Conservation (phyloP, 2,797 vertebrate genomes). For the Muscicapa comitata region DNA sequence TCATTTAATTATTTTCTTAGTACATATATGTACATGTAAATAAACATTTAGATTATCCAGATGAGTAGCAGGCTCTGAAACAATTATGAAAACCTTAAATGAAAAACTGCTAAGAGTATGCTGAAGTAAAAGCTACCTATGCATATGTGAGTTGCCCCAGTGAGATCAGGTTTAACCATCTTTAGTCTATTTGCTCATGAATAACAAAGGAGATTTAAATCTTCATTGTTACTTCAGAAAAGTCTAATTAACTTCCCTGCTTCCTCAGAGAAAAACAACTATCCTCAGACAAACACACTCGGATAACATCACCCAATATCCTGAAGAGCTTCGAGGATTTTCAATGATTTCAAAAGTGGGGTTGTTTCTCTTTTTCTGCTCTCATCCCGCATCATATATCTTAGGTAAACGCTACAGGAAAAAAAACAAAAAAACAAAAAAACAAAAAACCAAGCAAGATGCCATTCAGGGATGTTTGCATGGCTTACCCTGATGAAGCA, state of each 20-base stretch:
- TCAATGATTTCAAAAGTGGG: background rate
- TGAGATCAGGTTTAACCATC: background rate
- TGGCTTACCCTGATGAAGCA: background rate
- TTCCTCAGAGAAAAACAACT: slow-evolving; percentile 29
- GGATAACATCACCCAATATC: slow-evolving; percentile 51
- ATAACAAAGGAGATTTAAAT: slow-evolving; percentile 33
- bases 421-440: background rate
- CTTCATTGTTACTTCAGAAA: slow-evolving; percentile 12
- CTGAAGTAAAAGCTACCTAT: background rate
- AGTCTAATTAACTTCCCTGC: slow-evolving; percentile 43
- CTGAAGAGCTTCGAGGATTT: slow-evolving; percentile 14
- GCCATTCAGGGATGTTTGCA: background rate
- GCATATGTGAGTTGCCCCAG: background rate
- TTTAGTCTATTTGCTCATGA: slow-evolving; percentile 7
- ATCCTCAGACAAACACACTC: background rate
- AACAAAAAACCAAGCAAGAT: background rate
- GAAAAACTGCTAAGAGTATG: background rate
- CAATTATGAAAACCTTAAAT: background rate
- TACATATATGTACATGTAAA: background rate
- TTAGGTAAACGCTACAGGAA: background rate
- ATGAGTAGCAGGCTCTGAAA: background rate
- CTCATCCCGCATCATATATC: background rate
- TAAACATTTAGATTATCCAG: background rate
- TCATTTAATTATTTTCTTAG: background rate
- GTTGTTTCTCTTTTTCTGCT: background rate